Percentiles rank a stretch among this genome's conserved stretches.
These are phyloP conservation scores for Calliopum simillimum DNA, from an alignment of 2,888 invertebrate species.

Conservation along the genomic window DNA sequence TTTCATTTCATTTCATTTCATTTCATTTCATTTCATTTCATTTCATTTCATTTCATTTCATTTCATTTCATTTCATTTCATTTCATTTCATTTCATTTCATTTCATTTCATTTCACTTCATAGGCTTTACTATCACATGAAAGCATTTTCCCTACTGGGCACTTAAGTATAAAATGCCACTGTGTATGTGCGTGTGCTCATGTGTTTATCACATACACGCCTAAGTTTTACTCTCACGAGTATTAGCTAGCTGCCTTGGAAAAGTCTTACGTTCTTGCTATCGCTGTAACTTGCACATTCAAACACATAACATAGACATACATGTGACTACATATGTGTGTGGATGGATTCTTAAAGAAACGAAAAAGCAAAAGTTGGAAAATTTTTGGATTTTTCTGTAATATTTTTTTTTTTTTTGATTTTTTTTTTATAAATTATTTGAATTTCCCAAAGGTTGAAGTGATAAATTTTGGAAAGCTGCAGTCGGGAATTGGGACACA, in stretches of 20 bases:
- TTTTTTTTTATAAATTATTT: constrained; percentile 28
- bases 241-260: constrained; percentile 9
- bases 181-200: not conserved
- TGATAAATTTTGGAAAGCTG: constrained; percentile 21
- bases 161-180: not conserved
- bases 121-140: too few species aligned
- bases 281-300: not conserved
- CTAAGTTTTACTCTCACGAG: constrained; percentile 26
- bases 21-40: too few species aligned
- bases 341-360: not conserved
- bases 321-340: too few species aligned
- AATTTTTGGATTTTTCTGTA: not conserved
- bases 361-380: too few species aligned
- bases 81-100: too few species aligned
- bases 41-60: too few species aligned
- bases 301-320: too few species aligned
- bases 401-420: not conserved
- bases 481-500: not conserved
- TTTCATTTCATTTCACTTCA: too few species aligned
- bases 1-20: too few species aligned
- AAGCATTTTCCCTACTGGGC: too few species aligned
- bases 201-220: constrained; percentile 25
- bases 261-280: not conserved
- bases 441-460: constrained; percentile 31
- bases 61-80: too few species aligned